Evolutionary conservation across 1,140 invertebrate genomes (phyloP), one percentile per base, ranked within the genome.

Genomic region (Halyomorpha halys): DNA sequence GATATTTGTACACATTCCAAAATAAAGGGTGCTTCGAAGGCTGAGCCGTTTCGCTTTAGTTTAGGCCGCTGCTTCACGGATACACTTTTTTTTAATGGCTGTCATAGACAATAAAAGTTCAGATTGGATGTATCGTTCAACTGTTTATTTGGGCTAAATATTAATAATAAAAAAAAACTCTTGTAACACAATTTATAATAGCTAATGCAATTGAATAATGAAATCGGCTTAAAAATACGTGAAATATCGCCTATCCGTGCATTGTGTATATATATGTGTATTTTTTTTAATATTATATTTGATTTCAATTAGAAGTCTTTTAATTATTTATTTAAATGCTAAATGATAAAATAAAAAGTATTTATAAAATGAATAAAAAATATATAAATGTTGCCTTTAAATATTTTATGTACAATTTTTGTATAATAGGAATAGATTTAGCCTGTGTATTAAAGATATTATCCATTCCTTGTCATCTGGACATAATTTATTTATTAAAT

Each of bases 361-460:
- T 56, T 23, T 56, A 56, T 56, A 23, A 23, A 25, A 56, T 23
- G 23, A 11, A 56, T 56, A 56, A 61, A 61, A 45, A 45, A 61
- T 21, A 61, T 45, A 53, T 65, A 56, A 23, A 59, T 60, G 56
- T 65, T 60, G 54, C 63, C 54, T 59, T 60, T 56, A 56, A 56
- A 56, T 65, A 59, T 65, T 65, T 65, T 65, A 56, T 65, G 63
- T 65, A 65, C 54, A 65, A 65, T 65, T 65, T 65, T 65, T 65
- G 63, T 65, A 65, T 65, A 49, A 65, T 65, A 65, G 63, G 49
- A 8, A 59, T 64, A 64, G 21, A 59, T 62, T 44, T 62, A 45
- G 39, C 49, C 39, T 23, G 23, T 56, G 53, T 56, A 16, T 19
- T 56, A 56, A 23, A 23, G 21, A 56, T 18, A 19, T 49, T 49